Base-by-base conservation (phyloP, 2,797 vertebrate species). In the Anabacerthia variegaticeps region DNA sequence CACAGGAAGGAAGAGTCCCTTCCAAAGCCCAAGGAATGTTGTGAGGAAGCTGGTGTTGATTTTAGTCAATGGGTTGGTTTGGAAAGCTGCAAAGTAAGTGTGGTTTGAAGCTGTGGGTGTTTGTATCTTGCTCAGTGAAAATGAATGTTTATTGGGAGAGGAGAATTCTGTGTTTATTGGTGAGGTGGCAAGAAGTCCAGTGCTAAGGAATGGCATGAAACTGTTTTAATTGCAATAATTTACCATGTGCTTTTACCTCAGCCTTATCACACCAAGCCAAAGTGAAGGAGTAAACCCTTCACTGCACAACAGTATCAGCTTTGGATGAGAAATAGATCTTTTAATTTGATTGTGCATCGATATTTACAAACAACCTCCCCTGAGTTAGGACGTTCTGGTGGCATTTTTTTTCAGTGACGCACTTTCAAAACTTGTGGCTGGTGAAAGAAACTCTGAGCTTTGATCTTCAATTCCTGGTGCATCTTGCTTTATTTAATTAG, bases 1-100 rank as follows among this genome's bases (percentile, higher is more conserved):
- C 1, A 0, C 4, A 19, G 34, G 21, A 37, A 39, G 30, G 61
- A 49, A 44, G 58, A 66, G 39, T 21, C 66, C 0, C 0, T 78
- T 90, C 15, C 18, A 24, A 88, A 81, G 23, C 15, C 51, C 6
- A 4, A 0, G 43, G 46, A 88, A 37, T 2, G 58, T 77, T 51
- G 7, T 39, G 61, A 27, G 56, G 75, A 24, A 36, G 8, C 6
- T 34, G 23, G 3, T 1, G 6, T 10, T 54, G 44, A 6, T 43
- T 95, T 61, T 41, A 54, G n/a, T 26, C 0, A 2, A 10, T 7
- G 14, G 9, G 6, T 75, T 75, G 15, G 20, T 52, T 37, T 59
- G 39, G 48, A 54, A 58, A 59, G 22, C 14, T 44, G 19, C 3
- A 16, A 24, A 52, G 49, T 15, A 9, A 0, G 0, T 20, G 6